A percentile compares a stretch with the other conserved stretches of the same genome.
phyloP scores from a whole-genome alignment of 2,888 invertebrate species.

The Homarus gammarus region DNA sequence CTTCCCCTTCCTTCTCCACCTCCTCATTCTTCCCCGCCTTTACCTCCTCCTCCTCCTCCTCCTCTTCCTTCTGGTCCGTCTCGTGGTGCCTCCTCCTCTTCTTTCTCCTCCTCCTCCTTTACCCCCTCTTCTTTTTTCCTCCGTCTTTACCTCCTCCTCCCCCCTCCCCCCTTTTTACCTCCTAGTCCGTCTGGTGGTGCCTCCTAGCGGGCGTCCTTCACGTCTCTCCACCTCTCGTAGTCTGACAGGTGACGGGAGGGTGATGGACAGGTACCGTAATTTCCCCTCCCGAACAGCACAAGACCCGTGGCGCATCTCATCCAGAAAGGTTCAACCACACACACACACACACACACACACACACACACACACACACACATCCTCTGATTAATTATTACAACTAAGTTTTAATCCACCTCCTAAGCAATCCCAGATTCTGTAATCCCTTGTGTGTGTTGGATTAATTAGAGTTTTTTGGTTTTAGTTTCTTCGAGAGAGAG shows the following conservation, averaged over 20 bases:
- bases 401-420: too few relatives aligned
- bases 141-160: too few relatives aligned
- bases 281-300: conserved; percentile 35
- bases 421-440: too few relatives aligned
- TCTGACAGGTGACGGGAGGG: conserved; percentile 50
- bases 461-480: too few relatives aligned
- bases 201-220: conserved; percentile 25
- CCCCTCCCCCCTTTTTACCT: conserved; percentile 12
- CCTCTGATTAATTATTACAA: too few relatives aligned
- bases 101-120: background rate
- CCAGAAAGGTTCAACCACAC: background rate
- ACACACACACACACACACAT: background rate
- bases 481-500: too few relatives aligned
- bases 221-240: conserved; percentile 23
- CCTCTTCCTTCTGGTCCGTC: background rate
- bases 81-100: background rate
- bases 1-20: background rate
- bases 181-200: background rate
- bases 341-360: too few relatives aligned
- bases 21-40: background rate
- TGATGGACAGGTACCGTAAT: conserved; percentile 57
- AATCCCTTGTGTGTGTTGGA: too few relatives aligned
- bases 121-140: background rate
- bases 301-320: background rate
- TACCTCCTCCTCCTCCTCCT: background rate